Base-by-base conservation (phyloP, 1,140 invertebrate genomes). In the Drosophila oshimai region DNA sequence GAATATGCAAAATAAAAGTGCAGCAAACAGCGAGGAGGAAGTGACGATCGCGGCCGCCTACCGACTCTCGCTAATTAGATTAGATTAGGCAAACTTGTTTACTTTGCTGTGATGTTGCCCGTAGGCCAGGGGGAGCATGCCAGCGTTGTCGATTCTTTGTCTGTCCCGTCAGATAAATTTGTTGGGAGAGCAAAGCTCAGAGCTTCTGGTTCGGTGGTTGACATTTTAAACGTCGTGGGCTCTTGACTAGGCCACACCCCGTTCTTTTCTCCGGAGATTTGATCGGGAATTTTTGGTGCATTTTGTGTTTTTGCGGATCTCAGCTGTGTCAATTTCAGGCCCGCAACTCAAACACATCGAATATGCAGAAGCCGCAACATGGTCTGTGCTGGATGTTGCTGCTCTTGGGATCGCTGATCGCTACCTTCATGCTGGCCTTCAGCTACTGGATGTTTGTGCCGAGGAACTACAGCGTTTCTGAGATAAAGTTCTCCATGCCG, bases 41-140 rank as follows among this genome's bases (percentile, higher is more conserved):
- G 18, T 50, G 13, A 60, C 67, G 58, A 53, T 65, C 70, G 69
- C 9, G 15, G 26, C n/a, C 13, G 34, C 29, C 7, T 51, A 31
- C 46, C 33, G n/a, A n/a, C 13, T 65, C 15, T 22, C 45, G 47
- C 57, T 80, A 75, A 86, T 80, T 68, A 72, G 75, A 84, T 84
- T 84, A 86, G 80, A 84, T 84, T 61, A 69, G 68, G 29, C 47
- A 80, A 79, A 80, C 28, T 53, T 62, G 71, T 75, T 86, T 64
- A 79, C 60, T 39, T 39, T 47, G 61, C 51, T 36, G 36, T 68
- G 29, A 33, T 64, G 33, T 26, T 13, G 37, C 22, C 33, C 58
- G 31, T 10, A 12, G 12, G 13, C 18, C 33, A 34, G 22, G 46
- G 26, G 33, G 36, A 74, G 20, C 50, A 29, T 10, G 2, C 33